Base-by-base conservation (phyloP, 2,113 vertebrate species). In the Hippotragus niger region DNA sequence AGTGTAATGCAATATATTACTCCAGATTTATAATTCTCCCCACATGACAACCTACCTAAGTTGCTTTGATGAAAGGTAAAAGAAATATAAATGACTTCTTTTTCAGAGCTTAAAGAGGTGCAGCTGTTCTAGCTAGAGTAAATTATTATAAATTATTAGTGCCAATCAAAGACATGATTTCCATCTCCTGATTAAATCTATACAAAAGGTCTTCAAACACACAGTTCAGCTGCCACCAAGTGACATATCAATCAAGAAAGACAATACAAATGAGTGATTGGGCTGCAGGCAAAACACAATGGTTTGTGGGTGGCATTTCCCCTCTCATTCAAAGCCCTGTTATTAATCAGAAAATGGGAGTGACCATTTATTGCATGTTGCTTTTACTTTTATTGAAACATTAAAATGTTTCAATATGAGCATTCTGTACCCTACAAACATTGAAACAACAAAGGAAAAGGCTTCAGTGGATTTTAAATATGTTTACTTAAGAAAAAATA, bases 131-230 rank as follows among this genome's bases (percentile, higher is more conserved):
- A 96, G 82, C 76, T 94, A 97, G 17, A 96, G 94, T 43, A 98
- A 97, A 85, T 96, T 21, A 96, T 97, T 97, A 96, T 91, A 96
- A 98, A 88, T 98, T 98, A 97, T 98, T 98, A 97, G 58, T 98
- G 94, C 87, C 96, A 98, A 93, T 96, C 97, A 98, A 89, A 96
- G 25, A 74, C 0, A 2, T 31, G 7, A 98, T 97, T 98, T 96
- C 92, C 93, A 97, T 98, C 74, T 95, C 71, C 64, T 96, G 97
- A 98, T 98, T 97, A 97, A 98, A 98, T 90, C 53, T 97, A 29
- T 95, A 97, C 74, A 95, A 98, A 98, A 95, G 89, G 83, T 71
- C 78, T 95, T 94, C 94, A 98, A 98, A 89, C 7, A 60, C n/a
- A 50, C 55, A 97, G 9, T 94, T 98, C 90, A 94, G 21, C 67